phyloP scores from a whole-genome alignment of 2,797 vertebrate genomes.

The Liasis olivaceus region DNA sequence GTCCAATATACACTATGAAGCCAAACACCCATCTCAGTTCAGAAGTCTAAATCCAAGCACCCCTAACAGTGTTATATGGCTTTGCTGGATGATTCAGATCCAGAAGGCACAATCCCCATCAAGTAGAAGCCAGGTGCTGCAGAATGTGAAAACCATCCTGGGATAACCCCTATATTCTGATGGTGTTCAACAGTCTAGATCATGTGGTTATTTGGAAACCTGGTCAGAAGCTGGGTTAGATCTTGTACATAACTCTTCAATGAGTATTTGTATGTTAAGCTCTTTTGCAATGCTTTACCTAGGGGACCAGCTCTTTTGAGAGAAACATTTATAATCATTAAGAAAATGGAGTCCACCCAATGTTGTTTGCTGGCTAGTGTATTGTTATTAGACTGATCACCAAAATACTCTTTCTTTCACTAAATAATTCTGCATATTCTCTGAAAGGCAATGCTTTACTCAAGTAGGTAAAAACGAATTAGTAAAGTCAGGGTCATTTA shows the following conservation, averaged over 20 bases:
- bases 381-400: background rate
- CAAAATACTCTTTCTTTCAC: background rate
- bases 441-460: background rate
- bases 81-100: background rate
- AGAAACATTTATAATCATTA: background rate
- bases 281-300: background rate
- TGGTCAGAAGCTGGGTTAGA: background rate
- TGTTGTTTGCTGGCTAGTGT: background rate
- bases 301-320: background rate
- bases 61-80: background rate
- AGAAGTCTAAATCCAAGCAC: background rate
- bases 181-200: background rate
- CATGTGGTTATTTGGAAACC: background rate
- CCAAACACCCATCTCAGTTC: background rate
- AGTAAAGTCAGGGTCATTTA: background rate
- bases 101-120: background rate
- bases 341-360: background rate
- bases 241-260: background rate
- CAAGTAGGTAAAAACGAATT: background rate
- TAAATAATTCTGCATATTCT: background rate
- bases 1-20: background rate
- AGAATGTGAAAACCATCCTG: background rate
- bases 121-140: background rate
- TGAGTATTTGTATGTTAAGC: background rate
- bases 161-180: background rate